Evolutionary conservation across 2,113 vertebrate genomes (phyloP), one percentile per base, ranked within the genome.

Genomic region (Rhipidura dahli): DNA sequence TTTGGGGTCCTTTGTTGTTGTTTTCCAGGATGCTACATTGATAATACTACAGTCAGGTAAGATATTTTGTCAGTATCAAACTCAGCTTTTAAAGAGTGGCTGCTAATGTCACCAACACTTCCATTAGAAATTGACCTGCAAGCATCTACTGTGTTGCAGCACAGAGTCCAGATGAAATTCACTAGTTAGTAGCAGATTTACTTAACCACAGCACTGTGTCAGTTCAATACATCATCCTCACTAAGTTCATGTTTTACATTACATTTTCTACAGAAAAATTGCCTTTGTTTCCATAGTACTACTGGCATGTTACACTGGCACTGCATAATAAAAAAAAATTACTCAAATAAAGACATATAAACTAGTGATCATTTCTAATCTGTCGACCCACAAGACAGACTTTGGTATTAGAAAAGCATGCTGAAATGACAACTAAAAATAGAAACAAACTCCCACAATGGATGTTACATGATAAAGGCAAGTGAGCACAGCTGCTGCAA

Each of bases 71-170:
- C 69, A 54, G 20, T 50, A 78, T 45, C 28, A 68, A 93, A 50
- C 11, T 57, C 37, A 65, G 33, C 10, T 77, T 95, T 68, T 47
- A 37, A 57, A 76, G 50, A 73, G 24, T 23, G 33, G 47, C 23
- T 88, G 86, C 81, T 89, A 94, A 39, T 19, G 30, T 72, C 70
- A 94, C 78, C 94, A 96, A 78, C 84, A 80, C 19, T 64, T 77
- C 33, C 24, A 70, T 73, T 49, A 94, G 96, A 96, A 95, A 89
- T 53, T 35, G 30, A 53, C 82, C 77, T 89, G 85, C 66, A 79
- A 82, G 68, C 75, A 96, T 51, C 59, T 72, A 75, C 53, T 61
- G 23, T 39, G 72, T 92, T 96, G 81, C 83, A 93, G 72, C 45
- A 35, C 47, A 77, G n/a, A 87, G 57, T 94, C 77, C 81, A 83